Evolutionary conservation across 2,888 invertebrate genomes (phyloP).

Genomic region (Acanthococcus lagerstroemiae): DNA sequence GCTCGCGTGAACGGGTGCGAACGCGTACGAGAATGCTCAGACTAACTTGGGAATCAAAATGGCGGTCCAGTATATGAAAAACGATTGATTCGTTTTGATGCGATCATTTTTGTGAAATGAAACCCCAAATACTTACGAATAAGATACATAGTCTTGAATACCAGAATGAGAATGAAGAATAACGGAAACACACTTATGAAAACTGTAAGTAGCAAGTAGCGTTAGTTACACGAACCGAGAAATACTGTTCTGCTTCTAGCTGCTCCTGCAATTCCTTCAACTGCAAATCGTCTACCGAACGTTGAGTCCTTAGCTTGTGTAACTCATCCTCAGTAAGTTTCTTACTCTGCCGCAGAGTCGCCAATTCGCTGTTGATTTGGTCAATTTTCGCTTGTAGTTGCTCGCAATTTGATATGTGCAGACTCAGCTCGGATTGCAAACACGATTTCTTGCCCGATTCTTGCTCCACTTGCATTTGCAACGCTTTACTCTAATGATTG

Average conservation of each 20-base stretch:
- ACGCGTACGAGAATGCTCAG: no score
- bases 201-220: no score
- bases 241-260: constrained; percentile 90
- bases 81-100: no score
- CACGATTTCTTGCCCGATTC: constrained; percentile 77
- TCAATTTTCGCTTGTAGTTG: constrained; percentile 61
- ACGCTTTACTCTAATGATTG: constrained; percentile 53
- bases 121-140: no score
- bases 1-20: no score
- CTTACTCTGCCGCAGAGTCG: constrained; percentile 57
- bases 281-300: constrained; percentile 57
- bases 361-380: constrained; percentile 58
- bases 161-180: no score
- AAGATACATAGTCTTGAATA: no score
- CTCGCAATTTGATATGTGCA: constrained; percentile 59
- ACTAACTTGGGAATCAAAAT: no score
- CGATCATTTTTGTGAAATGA: no score
- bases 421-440: constrained; percentile 69
- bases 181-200: neutral
- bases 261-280: constrained; percentile 91
- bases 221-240: constrained; percentile 55
- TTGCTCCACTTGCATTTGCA: constrained; percentile 81
- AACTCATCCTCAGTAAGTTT: constrained; percentile 65
- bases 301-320: constrained; percentile 57
- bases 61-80: no score